Evolutionary conservation across 1,140 invertebrate genomes (phyloP).

Genomic region (Zaprionus camerounensis): DNA sequence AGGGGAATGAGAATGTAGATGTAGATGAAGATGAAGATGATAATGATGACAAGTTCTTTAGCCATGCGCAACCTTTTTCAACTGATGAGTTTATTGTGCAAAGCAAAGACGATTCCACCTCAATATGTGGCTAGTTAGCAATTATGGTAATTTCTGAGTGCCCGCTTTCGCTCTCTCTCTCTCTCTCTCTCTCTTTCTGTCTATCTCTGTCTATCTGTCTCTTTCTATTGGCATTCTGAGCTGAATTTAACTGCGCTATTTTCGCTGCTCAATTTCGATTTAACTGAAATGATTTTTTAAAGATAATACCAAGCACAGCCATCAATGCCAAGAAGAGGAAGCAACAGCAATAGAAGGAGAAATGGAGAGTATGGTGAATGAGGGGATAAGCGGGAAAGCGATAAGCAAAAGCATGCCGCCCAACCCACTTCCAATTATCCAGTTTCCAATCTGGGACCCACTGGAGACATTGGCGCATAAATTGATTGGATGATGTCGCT

Average conservation of each 20-base stretch:
- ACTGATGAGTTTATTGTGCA: conserved; percentile 51
- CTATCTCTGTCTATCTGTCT: not conserved
- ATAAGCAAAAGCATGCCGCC: conserved; percentile 21
- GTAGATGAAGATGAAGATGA: conserved; percentile 39
- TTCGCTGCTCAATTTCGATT: conserved; percentile 72
- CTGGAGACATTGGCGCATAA: conserved; percentile 80
- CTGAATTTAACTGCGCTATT: conserved; percentile 36
- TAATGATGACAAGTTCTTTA: conserved; percentile 52
- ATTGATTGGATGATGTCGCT: conserved; percentile 82
- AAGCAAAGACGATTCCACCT: conserved; percentile 13
- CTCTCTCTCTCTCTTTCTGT: not conserved
- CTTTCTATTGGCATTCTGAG: conserved; percentile 4
- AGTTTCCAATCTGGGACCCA: conserved; percentile 73
- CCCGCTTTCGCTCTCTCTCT: not conserved
- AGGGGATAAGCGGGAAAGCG: not conserved
- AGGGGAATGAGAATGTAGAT: conserved; percentile 5
- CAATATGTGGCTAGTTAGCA: conserved; percentile 44
- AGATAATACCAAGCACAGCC: conserved; percentile 74
- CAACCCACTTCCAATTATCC: conserved; percentile 74
- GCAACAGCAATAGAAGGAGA: not conserved
- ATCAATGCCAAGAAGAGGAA: conserved; percentile 36
- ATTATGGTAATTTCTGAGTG: conserved; percentile 41
- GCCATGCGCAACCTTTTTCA: conserved; percentile 28
- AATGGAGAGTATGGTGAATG: not conserved
- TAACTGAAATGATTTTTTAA: conserved; percentile 80